These are phyloP conservation scores for Bothrops jararaca DNA, from an alignment of 2,113 vertebrate species.

Conservation along the genomic window DNA sequence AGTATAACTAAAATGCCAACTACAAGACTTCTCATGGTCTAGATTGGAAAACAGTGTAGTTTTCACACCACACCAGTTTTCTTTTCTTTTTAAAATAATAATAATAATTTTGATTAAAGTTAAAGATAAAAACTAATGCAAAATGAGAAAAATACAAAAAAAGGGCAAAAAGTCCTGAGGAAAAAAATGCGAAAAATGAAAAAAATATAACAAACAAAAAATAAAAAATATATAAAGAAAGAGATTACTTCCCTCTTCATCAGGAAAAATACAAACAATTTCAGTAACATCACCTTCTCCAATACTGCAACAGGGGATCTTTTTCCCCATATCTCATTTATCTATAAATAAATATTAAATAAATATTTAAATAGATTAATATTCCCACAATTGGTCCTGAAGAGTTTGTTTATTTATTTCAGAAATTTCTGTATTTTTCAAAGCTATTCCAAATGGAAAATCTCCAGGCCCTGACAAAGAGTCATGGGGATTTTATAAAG, in stretches of 20 bases:
- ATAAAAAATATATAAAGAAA: not conserved
- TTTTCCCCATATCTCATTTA: not conserved
- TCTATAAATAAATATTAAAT: no score
- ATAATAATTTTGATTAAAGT: not conserved
- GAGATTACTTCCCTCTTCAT: not conserved
- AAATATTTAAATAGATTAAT: not conserved
- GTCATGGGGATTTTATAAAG: not conserved
- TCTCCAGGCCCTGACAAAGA: no score
- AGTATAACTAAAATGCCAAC: not conserved
- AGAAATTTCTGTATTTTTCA: not conserved
- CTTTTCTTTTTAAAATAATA: not conserved
- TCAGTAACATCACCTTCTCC: not conserved
- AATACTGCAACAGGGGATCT: no score
- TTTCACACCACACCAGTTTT: not conserved
- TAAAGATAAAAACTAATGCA: not conserved
- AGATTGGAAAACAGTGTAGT: not conserved
- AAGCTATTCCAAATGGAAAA: not conserved
- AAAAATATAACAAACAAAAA: not conserved
- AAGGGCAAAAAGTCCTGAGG: rapidly evolving
- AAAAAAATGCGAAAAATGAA: no score
- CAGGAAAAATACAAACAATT: not conserved
- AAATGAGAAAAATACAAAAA: not conserved
- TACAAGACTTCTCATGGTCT: not conserved
- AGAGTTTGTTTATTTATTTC: not conserved
- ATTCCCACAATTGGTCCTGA: not conserved